Evolutionary conservation across 2,113 vertebrate species (phyloP), one percentile per base, ranked within the genome.

Genomic region (Lepisosteus osseus): DNA sequence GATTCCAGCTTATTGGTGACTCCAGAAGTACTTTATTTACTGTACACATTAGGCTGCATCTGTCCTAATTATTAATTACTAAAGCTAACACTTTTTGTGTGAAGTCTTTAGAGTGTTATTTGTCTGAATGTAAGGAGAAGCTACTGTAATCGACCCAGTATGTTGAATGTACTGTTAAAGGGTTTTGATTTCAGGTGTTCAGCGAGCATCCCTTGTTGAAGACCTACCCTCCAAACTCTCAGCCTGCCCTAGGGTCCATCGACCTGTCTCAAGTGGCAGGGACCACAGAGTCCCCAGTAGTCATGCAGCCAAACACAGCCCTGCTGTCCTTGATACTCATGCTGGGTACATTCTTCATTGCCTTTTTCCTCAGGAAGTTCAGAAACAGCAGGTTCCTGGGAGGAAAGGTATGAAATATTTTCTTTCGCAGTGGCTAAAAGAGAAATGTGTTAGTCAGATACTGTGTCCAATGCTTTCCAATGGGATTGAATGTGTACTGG

Each of bases 281-380:
- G 0, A 66, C 61, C 0, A 77, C 88, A 14, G 72, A 78, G 0
- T 54, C 9, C 1, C 67, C 40, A 0, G 68, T 94, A 7, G 81
- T 86, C 70, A 98, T 95, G 89, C 97, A 96, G 86, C 97, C 96
- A 83, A 99, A 99, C 88, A 99, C 97, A 0, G 97, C 97, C 43
- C 91, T 99, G 40, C 90, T 99, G 15, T 99, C 97, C 69, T 89
- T 99, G 75, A 95, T 98, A 76, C 95, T 99, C 74, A 99, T 99
- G 97, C 86, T 98, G 0, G 96, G 97, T 51, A 99, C 97, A 17
- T 99, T 99, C 86, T 95, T 99, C 81, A 90, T 98, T 6, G 97
- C 97, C 71, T 99, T 96, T 87, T 99, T 99, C 78, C 93, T 99
- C 72, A 92, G 97, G 79, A 99, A 99, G 83, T 95, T 99, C 80